phyloP scores from a whole-genome alignment of 1,140 invertebrate species.

The Anthonomus grandis region DNA sequence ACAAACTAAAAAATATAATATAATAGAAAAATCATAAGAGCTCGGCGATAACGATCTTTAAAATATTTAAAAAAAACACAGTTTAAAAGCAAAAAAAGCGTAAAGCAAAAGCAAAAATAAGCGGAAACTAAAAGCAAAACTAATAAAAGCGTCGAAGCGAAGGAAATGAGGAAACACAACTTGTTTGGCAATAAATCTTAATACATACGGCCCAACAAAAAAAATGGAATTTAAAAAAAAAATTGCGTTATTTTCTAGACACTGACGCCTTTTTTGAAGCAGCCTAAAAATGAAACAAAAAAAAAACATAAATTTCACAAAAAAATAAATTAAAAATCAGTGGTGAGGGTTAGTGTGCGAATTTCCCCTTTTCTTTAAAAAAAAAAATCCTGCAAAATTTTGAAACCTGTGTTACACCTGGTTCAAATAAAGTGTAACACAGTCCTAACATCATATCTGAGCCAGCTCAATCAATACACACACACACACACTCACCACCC shows the following conservation, averaged over 20 bases:
- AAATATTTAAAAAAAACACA: conserved; percentile 10
- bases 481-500: too few relatives aligned
- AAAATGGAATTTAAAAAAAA: conserved; percentile 14
- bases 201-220: conserved; percentile 23
- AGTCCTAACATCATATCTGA: conserved; percentile 59
- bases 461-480: too few relatives aligned
- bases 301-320: too few relatives aligned
- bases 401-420: conserved; percentile 12
- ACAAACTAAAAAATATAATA: background rate
- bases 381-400: conserved; percentile 55
- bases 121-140: conserved; percentile 22
- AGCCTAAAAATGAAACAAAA: conserved; percentile 34
- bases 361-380: conserved; percentile 41
- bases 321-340: too few relatives aligned
- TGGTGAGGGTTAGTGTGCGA: conserved; percentile 43
- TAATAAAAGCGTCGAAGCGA: conserved; percentile 19
- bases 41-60: background rate
- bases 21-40: background rate
- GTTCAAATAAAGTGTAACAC: conserved; percentile 14
- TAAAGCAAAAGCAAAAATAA: conserved; percentile 27
- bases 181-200: conserved; percentile 10
- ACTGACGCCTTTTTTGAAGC: conserved; percentile 38
- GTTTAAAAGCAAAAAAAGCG: conserved; percentile 17
- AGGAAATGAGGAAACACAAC: conserved; percentile 18
- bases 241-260: conserved; percentile 42